phyloP scores from a whole-genome alignment of 2,888 invertebrate species.

The Mythimna ferrago region DNA sequence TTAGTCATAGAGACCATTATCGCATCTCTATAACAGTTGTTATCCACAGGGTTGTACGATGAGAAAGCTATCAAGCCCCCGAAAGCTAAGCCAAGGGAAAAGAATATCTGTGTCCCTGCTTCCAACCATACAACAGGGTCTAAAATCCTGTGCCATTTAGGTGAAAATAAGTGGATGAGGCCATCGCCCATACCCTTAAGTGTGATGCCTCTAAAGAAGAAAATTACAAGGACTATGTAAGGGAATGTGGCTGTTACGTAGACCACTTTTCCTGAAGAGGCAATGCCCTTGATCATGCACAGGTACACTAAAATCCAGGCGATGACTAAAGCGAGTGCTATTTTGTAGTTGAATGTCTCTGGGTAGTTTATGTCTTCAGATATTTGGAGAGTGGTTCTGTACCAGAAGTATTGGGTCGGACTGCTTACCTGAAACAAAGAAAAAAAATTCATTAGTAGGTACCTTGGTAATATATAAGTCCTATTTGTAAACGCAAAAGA shows the following conservation, averaged over 20 bases:
- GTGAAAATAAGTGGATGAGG: slow-evolving; percentile 96
- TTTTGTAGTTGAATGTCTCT: slow-evolving; percentile 97
- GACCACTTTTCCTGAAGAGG: slow-evolving; percentile 98
- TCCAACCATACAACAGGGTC: slow-evolving; percentile 99
- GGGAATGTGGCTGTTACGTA: slow-evolving; percentile 99
- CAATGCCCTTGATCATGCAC: slow-evolving; percentile 99
- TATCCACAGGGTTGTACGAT: slow-evolving; percentile 99
- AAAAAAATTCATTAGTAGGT: slow-evolving; percentile 17
- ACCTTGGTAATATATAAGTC: not conserved
- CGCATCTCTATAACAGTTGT: slow-evolving; percentile 98
- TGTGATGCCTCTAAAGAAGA: slow-evolving; percentile 98
- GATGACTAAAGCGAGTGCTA: slow-evolving; percentile 95
- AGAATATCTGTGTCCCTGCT: slow-evolving; percentile 99
- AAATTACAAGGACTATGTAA: slow-evolving; percentile 98
- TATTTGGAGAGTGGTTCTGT: slow-evolving; percentile 97
- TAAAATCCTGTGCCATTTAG: slow-evolving; percentile 97
- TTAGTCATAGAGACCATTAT: slow-evolving; percentile 98
- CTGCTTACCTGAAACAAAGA: slow-evolving; percentile 93
- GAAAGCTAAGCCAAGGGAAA: slow-evolving; percentile 98
- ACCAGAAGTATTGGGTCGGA: slow-evolving; percentile 99
- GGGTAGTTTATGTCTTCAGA: slow-evolving; percentile 97
- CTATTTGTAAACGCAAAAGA: not conserved
- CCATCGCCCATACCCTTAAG: slow-evolving; percentile 97
- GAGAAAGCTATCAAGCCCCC: slow-evolving; percentile 99
- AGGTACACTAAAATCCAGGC: slow-evolving; percentile 99